phyloP scores from a whole-genome alignment of 2,888 invertebrate genomes.

The Plagiodera versicolora region DNA sequence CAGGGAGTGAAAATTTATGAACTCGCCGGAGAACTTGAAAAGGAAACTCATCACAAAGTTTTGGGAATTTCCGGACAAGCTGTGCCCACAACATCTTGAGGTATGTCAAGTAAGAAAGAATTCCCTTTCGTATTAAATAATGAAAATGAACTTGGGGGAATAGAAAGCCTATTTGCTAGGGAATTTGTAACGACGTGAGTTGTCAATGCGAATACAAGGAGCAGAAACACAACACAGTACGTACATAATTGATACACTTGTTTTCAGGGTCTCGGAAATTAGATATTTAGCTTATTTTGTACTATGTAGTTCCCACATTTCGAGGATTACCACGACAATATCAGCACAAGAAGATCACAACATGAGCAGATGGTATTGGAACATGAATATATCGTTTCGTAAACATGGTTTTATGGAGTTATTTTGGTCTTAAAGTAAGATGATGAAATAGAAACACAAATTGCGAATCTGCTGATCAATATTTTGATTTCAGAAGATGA shows the following conservation, averaged over 20 bases:
- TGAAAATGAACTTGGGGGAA: slow-evolving; percentile 45
- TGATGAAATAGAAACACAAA: too few relatives aligned
- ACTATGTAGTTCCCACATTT: too few relatives aligned
- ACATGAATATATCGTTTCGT: too few relatives aligned
- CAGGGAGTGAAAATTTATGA: too few relatives aligned
- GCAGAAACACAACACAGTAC: background rate
- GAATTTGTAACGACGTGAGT: slow-evolving; percentile 40
- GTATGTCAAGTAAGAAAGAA: slow-evolving; percentile 9
- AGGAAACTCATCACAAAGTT: background rate
- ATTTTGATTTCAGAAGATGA: too few relatives aligned
- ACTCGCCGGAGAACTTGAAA: background rate
- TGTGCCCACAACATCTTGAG: background rate
- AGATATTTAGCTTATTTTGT: too few relatives aligned
- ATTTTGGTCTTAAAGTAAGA: too few relatives aligned
- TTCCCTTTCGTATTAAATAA: slow-evolving; percentile 36
- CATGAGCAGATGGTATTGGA: too few relatives aligned
- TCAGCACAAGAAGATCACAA: too few relatives aligned
- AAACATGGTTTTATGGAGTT: too few relatives aligned
- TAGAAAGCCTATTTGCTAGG: slow-evolving; percentile 43
- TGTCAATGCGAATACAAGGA: slow-evolving; percentile 8
- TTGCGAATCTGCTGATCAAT: too few relatives aligned
- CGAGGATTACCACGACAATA: too few relatives aligned
- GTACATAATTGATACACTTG: background rate
- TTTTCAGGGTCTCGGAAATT: background rate
- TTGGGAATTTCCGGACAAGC: background rate